phyloP scores from a whole-genome alignment of 2,888 invertebrate species.

The Pyrrhosoma nymphula region DNA sequence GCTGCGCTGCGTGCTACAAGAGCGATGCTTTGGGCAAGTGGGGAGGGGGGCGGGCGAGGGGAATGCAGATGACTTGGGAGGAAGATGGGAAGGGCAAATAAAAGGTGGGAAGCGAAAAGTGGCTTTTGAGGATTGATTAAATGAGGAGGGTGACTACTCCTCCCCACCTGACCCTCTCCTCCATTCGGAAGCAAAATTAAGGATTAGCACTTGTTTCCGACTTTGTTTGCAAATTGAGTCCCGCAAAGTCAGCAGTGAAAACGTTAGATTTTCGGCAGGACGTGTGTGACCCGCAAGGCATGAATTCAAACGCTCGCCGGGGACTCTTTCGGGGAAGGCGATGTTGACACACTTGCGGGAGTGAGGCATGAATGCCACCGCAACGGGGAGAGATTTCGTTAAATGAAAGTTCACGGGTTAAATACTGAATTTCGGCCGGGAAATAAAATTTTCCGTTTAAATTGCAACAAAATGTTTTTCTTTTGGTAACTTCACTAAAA shows the following conservation, averaged over 20 bases:
- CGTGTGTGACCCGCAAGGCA: neutral
- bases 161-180: neutral
- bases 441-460: neutral
- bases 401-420: neutral
- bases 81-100: constrained; percentile 15
- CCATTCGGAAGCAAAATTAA: constrained; percentile 23
- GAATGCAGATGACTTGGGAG: constrained; percentile 21
- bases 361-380: neutral
- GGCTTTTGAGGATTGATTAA: constrained; percentile 39
- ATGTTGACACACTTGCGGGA: neutral
- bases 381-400: neutral
- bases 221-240: constrained; percentile 36
- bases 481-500: no score
- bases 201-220: constrained; percentile 39
- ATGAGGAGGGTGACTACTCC: neutral
- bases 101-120: constrained; percentile 19
- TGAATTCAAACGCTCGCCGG: neutral
- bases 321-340: neutral
- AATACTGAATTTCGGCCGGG: neutral
- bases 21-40: neutral
- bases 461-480: no score
- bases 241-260: neutral
- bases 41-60: neutral
- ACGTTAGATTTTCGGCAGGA: neutral
- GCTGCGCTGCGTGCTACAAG: neutral